Base-by-base conservation (phyloP, 2,113 vertebrate species). In the Sigmodon hispidus region DNA sequence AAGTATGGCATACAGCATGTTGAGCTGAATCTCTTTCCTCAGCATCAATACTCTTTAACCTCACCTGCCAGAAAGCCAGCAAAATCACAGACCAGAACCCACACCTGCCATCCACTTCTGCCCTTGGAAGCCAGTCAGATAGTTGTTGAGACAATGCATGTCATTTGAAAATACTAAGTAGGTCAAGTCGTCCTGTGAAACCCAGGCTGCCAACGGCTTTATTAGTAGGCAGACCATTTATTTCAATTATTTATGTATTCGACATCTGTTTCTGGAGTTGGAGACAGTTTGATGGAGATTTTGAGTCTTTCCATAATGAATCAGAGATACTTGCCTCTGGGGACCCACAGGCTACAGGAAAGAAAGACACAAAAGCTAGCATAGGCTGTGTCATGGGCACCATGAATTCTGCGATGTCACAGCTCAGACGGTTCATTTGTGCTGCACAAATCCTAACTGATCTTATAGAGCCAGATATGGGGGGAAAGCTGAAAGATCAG, bases 101-200 rank as follows among this genome's bases (percentile, higher is more conserved):
- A n/a, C 19, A 69, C 55, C 87, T 93, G 90, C 79, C 75, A 43
- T 75, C 86, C 65, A 55, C 75, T 55, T 21, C 22, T 26, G 13
- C 29, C 63, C 67, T 84, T 89, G 92, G 89, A 94, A 34, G 24
- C 2, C 52, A 94, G 48, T 93, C 95, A 93, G 73, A 59, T 57
- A 80, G 75, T 67, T 91, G n/a, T 85, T 40, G 76, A 90, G 95
- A 89, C 22, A 48, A 85, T 72, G 55, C 72, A 83, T 79, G 73
- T 69, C 94, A 94, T 95, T 85, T 91, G 90, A 86, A 94, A 96
- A 90, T 48, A 94, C 21, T 85, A 96, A 95, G 87, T 96, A 93
- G 94, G 87, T 96, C 96, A 96, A 76, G 83, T 84, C 88, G 13
- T 95, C 92, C 95, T 59, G 70, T 92, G 96, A 97, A 94, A 85